Base-by-base conservation (phyloP, 2,113 vertebrate genomes). In the Mormoops blainvillei region DNA sequence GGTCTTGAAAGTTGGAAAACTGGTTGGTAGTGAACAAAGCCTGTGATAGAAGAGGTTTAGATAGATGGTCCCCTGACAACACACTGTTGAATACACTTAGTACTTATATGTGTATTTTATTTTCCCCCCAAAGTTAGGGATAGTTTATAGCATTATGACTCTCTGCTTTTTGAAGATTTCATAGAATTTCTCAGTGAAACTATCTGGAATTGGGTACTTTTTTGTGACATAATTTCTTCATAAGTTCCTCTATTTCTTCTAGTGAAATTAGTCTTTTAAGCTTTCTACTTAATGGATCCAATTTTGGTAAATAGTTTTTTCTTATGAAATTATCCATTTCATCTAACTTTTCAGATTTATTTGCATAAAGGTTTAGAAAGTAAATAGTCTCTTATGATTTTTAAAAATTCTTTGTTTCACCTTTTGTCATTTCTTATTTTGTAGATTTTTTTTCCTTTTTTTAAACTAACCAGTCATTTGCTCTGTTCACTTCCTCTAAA, bases 261-360 rank as follows among this genome's bases (percentile, higher is more conserved):
- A 80, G 65, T 14, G 58, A 85, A 94, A 63, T 81, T 93, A 33
- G 1, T 84, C 50, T 82, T 87, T 26, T 43, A 93, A 94, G 2
- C 43, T 84, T 93, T 94, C 56, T 88, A 18, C 61, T 31, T 87
- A 76, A 68, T 63, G 28, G 38, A n/a, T 2, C 56, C 38, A 43
- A 50, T 93, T 93, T 92, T 85, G 56, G 16, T 58, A 83, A 87
- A 73, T 48, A 20, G 5, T 43, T 94, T 94, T 94, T 65, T 86
- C 7, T 63, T 76, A 52, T 36, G 18, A 73, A 93, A 92, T 48
- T 86, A 65, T n/a, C 33, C 5, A 16, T 87, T 87, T 93, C 65
- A 56, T 94, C 5, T 43, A 50, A 85, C 33, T 74, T 92, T 87
- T 68, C 28, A 88, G 31, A 50, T 80, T 82, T 96, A 68, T 92